These are phyloP conservation scores for Drosophila neonasuta DNA, from an alignment of 2,888 invertebrate genomes.

Conservation along the genomic window DNA sequence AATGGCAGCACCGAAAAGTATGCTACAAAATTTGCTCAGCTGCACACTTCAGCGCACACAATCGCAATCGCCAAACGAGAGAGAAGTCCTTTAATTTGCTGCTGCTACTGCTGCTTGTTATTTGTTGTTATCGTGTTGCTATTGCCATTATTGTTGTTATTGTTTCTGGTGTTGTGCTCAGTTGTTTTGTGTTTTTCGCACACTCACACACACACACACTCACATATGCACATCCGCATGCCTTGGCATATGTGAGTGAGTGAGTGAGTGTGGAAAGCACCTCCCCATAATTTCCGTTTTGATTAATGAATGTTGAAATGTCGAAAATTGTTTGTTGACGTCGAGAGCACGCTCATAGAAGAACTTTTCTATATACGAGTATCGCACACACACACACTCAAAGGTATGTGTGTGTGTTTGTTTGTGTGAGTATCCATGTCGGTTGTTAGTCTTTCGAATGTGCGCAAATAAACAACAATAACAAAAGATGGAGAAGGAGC, in stretches of 20 bases:
- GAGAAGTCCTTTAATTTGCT: constrained; percentile 24
- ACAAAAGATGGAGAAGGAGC: constrained; percentile 15
- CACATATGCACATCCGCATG: constrained; percentile 8
- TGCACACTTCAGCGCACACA: constrained; percentile 22
- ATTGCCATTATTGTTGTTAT: constrained; percentile 19
- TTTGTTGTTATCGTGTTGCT: constrained; percentile 9
- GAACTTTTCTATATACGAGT: constrained; percentile 19
- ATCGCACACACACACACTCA: not conserved
- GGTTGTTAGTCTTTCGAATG: constrained; percentile 57
- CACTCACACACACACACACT: constrained; percentile 15
- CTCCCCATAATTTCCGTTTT: constrained; percentile 75
- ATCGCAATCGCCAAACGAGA: constrained; percentile 17
- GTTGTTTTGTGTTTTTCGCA: constrained; percentile 28
- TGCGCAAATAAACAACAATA: constrained; percentile 50
- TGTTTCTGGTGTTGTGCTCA: constrained; percentile 15
- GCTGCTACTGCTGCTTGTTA: constrained; percentile 4
- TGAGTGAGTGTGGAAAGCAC: constrained; percentile 28
- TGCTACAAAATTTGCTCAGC: constrained; percentile 44
- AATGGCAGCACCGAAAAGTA: constrained; percentile 38
- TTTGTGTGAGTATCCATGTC: constrained; percentile 27
- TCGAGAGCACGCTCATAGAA: constrained; percentile 45
- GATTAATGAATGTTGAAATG: constrained; percentile 78
- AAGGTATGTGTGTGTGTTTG: constrained; percentile 11
- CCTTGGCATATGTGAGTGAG: not conserved
- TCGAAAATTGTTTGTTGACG: constrained; percentile 72